Base-by-base conservation (phyloP, 2,888 invertebrate species). In the Tetragonula carbonaria region DNA sequence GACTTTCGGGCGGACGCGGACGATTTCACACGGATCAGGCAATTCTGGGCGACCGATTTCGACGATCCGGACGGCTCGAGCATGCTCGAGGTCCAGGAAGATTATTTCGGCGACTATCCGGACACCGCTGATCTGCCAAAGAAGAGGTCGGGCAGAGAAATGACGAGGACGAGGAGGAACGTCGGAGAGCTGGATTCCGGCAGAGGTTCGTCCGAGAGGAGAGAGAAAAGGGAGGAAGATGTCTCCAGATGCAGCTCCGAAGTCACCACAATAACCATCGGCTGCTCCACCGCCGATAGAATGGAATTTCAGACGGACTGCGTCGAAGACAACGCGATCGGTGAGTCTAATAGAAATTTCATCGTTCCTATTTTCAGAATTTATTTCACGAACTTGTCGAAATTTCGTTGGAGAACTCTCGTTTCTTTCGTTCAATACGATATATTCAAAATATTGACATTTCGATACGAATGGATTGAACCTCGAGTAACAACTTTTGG, bases 301-400 rank as follows among this genome's bases (percentile, higher is more conserved):
- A 97, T 98, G 96, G 97, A 97, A 95, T 97, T 97, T 92, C 96
- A 96, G 92, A 97, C 97, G 59, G 96, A 96, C 85, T 97, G 97
- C 95, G 96, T 96, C 84, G 96, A 96, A 91, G 96, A 96, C 80
- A 96, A 96, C 74, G 83, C 86, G 74, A 96, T 97, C 87, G 85
- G 85, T 85, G 78, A 78, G 85, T 83, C n/a, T 14, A 2, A n/a
- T 14, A 1, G 5, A 70, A 33, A 23, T 53, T 71, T 21, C 13
- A 66, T 21, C 65, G 0, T 18, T n/a, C 2, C n/a, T 14, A 5
- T 2, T n/a, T n/a, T 5, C 5, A 14, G 13, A 14, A 5, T 2
- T n/a, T 5, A 1, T 2, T 45, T 45, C 57, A 0, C 0, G 2
- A 5, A 14, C n/a, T 23, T 14, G 0, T n/a, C 11, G 18, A 8